Conservation (phyloP, 2,113 vertebrate species). For the Eulemur macaco region DNA sequence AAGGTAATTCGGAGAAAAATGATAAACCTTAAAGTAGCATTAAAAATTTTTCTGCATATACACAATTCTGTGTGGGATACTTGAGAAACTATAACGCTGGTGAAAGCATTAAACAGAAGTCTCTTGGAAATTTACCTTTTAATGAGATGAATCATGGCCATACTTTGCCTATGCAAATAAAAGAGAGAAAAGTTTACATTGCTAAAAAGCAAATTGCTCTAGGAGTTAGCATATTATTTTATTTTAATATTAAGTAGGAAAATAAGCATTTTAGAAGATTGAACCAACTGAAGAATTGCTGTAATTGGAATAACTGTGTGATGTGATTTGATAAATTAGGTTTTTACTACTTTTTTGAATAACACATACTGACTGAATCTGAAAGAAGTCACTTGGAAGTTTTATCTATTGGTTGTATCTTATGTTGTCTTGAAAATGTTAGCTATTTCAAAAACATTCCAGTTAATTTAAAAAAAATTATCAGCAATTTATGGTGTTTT, state of each 20-base stretch:
- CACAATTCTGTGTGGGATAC: neutral
- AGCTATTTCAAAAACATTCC: neutral
- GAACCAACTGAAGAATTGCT: neutral
- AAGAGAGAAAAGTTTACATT: neutral
- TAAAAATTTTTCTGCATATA: neutral
- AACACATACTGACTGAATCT: neutral
- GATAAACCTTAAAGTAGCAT: neutral
- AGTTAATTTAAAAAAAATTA: neutral
- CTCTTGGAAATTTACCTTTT: neutral
- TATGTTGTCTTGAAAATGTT: constrained; percentile 19
- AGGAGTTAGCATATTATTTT: neutral
- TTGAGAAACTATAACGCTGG: neutral
- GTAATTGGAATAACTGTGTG: neutral
- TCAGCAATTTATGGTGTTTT: neutral
- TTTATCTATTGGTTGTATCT: neutral
- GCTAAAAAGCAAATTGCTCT: neutral
- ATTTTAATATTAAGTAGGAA: constrained; percentile 23
- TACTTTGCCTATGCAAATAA: neutral
- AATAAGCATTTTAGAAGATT: neutral
- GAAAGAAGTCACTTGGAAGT: neutral
- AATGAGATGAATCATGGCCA: neutral
- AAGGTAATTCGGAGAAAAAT: neutral
- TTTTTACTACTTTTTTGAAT: neutral
- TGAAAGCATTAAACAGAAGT: neutral
- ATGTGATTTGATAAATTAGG: neutral